These are phyloP conservation scores for Sphyrna mokarran DNA, from an alignment of 2,113 vertebrate species.

Conservation along the genomic window DNA sequence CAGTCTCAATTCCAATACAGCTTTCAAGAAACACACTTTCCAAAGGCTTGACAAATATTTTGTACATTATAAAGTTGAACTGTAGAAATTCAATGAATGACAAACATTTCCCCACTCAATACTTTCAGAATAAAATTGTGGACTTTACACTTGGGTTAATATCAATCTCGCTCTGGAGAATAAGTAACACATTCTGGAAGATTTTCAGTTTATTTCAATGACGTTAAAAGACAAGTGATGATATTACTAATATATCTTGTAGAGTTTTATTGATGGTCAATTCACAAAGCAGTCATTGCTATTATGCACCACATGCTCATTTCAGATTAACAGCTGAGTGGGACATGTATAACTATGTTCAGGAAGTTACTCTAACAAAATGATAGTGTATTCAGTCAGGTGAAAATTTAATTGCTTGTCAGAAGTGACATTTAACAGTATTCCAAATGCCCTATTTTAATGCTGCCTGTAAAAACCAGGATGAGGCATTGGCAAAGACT, in stretches of 20 bases:
- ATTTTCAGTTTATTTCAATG: neutral
- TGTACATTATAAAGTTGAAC: conserved; percentile 33
- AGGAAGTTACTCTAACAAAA: conserved; percentile 2
- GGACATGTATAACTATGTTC: neutral
- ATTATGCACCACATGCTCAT: neutral
- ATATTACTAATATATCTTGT: conserved; percentile 7
- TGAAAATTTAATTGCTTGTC: conserved; percentile 25
- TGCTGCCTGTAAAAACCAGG: neutral
- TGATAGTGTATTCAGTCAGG: neutral
- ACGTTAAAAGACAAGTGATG: neutral
- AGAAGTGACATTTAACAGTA: conserved; percentile 25
- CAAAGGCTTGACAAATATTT: conserved; percentile 26
- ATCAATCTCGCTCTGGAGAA: conserved; percentile 10
- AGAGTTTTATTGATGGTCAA: conserved; percentile 1
- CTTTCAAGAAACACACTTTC: conserved; percentile 13
- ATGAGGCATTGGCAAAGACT: neutral
- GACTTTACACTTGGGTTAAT: neutral
- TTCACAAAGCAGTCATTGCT: neutral
- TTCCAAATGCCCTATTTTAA: neutral
- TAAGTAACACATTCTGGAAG: conserved; percentile 2
- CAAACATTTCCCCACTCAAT: conserved; percentile 4
- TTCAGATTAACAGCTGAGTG: neutral
- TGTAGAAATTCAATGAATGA: neutral
- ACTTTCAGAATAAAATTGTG: conserved; percentile 29
- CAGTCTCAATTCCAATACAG: neutral